A percentile compares a stretch with the other conserved stretches of the same genome.
These are phyloP conservation scores for Urocyon cinereoargenteus DNA, from an alignment of 2,797 vertebrate genomes.

Conservation along the genomic window DNA sequence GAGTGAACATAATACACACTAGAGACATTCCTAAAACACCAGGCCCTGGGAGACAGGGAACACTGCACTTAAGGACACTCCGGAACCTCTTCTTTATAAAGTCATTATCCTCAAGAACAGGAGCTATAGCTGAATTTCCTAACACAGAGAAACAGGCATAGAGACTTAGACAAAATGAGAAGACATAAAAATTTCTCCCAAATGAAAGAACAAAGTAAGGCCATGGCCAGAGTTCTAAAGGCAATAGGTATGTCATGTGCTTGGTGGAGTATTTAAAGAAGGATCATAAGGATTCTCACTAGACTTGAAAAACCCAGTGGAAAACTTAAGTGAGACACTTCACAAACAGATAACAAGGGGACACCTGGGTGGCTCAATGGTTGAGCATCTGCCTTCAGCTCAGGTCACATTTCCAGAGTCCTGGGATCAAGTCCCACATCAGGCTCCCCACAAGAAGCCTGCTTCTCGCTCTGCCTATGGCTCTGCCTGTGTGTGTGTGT, in stretches of 20 bases:
- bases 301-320: neutral
- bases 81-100: neutral
- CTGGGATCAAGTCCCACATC: no score
- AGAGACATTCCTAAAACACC: neutral
- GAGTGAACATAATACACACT: neutral
- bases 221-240: neutral
- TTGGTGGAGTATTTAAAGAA: neutral
- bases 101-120: neutral
- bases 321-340: neutral
- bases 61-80: neutral
- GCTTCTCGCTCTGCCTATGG: no score
- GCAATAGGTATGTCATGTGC: neutral
- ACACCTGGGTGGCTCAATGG: no score
- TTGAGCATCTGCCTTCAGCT: no score
- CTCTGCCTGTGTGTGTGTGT: no score
- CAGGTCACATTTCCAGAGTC: no score
- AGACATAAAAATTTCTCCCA: neutral
- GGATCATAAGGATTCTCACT: neutral
- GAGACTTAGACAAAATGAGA: neutral
- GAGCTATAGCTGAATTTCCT: neutral
- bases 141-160: neutral
- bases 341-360: neutral
- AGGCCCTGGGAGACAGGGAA: neutral
- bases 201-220: neutral
- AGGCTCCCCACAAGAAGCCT: no score